Conservation (phyloP, 2,888 invertebrate species). For the Agrochola lychnidis region DNA sequence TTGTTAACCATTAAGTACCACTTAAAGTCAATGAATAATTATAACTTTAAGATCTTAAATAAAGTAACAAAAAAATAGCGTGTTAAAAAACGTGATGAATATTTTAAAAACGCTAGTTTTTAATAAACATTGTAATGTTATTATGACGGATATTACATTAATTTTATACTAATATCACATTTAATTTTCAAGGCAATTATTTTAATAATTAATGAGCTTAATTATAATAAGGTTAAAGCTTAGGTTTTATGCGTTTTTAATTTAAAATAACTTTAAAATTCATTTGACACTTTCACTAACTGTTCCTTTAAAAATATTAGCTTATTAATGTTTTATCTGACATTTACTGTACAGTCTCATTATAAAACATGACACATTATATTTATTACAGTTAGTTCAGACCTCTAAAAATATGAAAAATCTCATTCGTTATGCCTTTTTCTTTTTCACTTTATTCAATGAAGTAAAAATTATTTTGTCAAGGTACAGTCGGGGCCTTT, state of each 20-base stretch:
- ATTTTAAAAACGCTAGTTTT: conserved; percentile 1
- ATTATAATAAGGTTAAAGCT: conserved; percentile 47
- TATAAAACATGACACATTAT: conserved; percentile 32
- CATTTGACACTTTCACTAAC: conserved; percentile 33
- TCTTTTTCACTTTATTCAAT: conserved; percentile 22
- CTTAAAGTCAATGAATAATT: conserved; percentile 63
- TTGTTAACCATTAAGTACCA: conserved; percentile 59
- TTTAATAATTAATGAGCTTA: conserved; percentile 36
- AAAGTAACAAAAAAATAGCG: conserved; percentile 8
- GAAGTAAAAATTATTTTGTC: conserved; percentile 15
- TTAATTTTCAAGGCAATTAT: conserved; percentile 27
- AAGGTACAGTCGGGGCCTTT: conserved; percentile 43
- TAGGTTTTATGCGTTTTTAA: conserved; percentile 32
- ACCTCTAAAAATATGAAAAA: conserved; percentile 29
- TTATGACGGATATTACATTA: conserved; percentile 12
- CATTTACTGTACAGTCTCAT: conserved; percentile 30
- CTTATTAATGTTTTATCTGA: conserved; percentile 24
- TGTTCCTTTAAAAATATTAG: conserved; percentile 30
- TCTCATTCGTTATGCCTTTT: not conserved
- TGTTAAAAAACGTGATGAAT: conserved; percentile 24
- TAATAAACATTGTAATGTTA: conserved; percentile 33
- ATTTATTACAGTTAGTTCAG: conserved; percentile 32
- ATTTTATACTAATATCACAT: conserved; percentile 28
- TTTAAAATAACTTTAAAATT: conserved; percentile 38
- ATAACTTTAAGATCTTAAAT: conserved; percentile 46